These are phyloP conservation scores for Pandemis cinnamomeana DNA, from an alignment of 2,888 invertebrate species.

Conservation along the genomic window DNA sequence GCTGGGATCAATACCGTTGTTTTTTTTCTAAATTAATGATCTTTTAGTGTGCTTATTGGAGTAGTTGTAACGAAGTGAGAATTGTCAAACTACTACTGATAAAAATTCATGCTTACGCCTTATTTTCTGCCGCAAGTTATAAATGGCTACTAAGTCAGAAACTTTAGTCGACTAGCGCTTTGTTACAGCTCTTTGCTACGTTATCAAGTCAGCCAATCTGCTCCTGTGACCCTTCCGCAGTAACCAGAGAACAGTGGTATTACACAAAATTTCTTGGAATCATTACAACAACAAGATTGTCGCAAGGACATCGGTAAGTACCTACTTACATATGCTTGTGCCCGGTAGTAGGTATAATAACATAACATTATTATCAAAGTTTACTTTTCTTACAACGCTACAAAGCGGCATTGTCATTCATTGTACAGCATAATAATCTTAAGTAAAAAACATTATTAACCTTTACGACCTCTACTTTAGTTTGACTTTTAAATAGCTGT, in stretches of 20 bases:
- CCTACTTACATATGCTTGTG: not conserved
- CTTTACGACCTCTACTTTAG: not conserved
- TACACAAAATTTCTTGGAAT: constrained; percentile 31
- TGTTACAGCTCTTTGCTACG: not conserved
- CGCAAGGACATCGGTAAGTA: constrained; percentile 1
- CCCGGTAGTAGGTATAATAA: constrained; percentile 1
- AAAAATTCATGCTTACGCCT: not conserved
- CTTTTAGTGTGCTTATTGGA: not conserved
- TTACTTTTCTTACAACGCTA: not conserved
- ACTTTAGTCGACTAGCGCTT: not conserved
- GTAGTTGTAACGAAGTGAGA: not conserved
- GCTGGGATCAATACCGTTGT: not conserved
- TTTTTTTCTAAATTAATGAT: not conserved
- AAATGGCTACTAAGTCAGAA: not conserved
- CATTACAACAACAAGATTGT: constrained; percentile 14
- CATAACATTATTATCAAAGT: not conserved
- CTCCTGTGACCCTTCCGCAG: constrained; percentile 19
- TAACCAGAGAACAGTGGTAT: constrained; percentile 29
- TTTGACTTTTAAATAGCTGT: not conserved
- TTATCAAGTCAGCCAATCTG: constrained; percentile 32
- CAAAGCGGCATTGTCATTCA: not conserved
- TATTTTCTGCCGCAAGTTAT: not conserved
- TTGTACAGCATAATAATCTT: not conserved
- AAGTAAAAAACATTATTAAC: not conserved
- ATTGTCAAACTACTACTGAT: not conserved